These are phyloP conservation scores for Miniopterus natalensis DNA, from an alignment of 2,113 vertebrate species.

Conservation along the genomic window DNA sequence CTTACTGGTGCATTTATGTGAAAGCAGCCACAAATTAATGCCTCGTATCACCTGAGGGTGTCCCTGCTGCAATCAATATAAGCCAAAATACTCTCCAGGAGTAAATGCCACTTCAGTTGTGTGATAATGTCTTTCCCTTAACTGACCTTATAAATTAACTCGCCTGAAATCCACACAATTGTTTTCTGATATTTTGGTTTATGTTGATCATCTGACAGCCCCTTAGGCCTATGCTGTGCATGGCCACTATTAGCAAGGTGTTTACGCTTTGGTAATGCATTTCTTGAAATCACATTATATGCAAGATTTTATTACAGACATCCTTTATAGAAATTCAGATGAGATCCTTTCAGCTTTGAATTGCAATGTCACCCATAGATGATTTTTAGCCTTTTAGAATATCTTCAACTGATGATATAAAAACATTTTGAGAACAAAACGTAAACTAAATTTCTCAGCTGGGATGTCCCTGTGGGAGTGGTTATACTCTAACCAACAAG, in stretches of 20 bases:
- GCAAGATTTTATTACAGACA: conserved; percentile 60
- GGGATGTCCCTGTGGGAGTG: neutral
- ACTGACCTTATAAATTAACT: conserved; percentile 78
- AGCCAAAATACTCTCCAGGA: conserved; percentile 63
- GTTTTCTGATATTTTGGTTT: conserved; percentile 71
- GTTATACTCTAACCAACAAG: neutral
- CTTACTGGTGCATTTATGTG: neutral
- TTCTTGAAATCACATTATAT: conserved; percentile 68
- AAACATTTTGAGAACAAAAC: conserved; percentile 36
- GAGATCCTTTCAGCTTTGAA: conserved; percentile 12
- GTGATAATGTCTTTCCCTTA: conserved; percentile 70
- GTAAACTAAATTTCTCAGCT: conserved; percentile 39
- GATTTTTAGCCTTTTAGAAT: conserved; percentile 45
- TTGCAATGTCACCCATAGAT: conserved; percentile 35
- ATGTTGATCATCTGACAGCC: conserved; percentile 59
- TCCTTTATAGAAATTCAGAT: conserved; percentile 64
- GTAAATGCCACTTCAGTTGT: conserved; percentile 60
- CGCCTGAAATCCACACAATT: conserved; percentile 50
- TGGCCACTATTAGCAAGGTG: conserved; percentile 70
- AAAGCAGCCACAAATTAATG: conserved; percentile 64
- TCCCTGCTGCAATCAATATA: conserved; percentile 60
- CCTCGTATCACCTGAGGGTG: conserved; percentile 29
- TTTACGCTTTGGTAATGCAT: conserved; percentile 65
- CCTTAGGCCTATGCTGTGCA: conserved; percentile 54
- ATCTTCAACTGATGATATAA: neutral